Base-by-base conservation (phyloP, 2,888 invertebrate genomes). In the Napeogenes inachia region DNA sequence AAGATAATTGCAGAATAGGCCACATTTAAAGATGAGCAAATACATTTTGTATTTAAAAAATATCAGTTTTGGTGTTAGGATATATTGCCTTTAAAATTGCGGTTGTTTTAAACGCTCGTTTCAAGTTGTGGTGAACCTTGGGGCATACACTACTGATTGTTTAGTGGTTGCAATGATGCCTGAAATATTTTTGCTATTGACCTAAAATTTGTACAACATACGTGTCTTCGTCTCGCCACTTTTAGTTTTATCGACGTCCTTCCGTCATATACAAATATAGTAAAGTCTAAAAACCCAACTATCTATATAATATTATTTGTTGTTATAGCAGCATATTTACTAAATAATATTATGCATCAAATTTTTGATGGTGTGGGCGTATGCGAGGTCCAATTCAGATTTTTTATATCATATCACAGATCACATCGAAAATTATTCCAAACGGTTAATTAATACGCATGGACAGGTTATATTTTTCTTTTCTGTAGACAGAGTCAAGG, bases 121-220 rank as follows among this genome's bases (percentile, higher is more conserved):
- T 56, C 47, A 42, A 56, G 10, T 32, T 60, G 60, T 38, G 60
- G 60, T 56, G 13, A 50, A 42, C 8, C 56, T 60, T 60, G 60
- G 46, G 60, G 60, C 50, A 50, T 10, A 50, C 50, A 69, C 57
- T 63, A 59, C 64, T 62, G 61, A 64, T 62, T 68, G 63, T 73
- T 79, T 78, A 76, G 82, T 68, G 78, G 81, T 79, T 76, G 62
- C 69, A 72, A 78, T 75, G 69, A 74, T 75, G 74, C 72, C 68
- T 66, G 46, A 70, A 71, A 65, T 35, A 70, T 64, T 62, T 70
- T 53, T 68, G 71, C 63, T 73, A 74, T 73, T 75, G 73, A 76
- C 74, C 73, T 69, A 70, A 68, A 73, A 74, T 50, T 45, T 46
- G 32, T 50, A 13, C 13, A 30, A 54, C 35, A 55, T 54, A 56